Evolutionary conservation across 2,113 vertebrate genomes (phyloP).

Genomic region (Chionomys nivalis): DNA sequence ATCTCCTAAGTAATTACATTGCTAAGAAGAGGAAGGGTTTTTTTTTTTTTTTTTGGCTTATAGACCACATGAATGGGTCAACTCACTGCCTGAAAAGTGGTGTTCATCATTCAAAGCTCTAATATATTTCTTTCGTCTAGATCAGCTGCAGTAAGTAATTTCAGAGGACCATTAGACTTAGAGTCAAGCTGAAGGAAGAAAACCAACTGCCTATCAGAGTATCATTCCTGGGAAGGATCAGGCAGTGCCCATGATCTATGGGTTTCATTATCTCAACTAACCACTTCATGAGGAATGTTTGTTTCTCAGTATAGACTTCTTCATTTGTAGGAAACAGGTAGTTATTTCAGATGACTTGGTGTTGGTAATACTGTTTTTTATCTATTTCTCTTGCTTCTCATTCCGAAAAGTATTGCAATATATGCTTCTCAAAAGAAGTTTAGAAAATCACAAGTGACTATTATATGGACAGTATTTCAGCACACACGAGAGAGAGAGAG

Average conservation of each 20-base stretch:
- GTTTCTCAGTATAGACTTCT: slow-evolving; percentile 8
- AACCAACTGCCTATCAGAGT: not conserved
- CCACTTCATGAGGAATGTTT: not conserved
- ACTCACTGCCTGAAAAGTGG: slow-evolving; percentile 11
- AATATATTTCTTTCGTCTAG: slow-evolving; percentile 44
- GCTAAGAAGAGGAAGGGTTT: slow-evolving; percentile 13
- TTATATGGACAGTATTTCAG: not conserved
- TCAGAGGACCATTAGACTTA: not conserved
- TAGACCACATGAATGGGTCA: slow-evolving; percentile 11
- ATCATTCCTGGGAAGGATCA: not conserved
- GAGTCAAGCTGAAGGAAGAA: not conserved
- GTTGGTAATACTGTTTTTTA: not conserved
- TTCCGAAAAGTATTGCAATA: not conserved
- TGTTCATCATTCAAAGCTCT: slow-evolving; percentile 43
- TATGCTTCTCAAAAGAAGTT: slow-evolving; percentile 4
- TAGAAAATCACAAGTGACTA: slow-evolving; percentile 23
- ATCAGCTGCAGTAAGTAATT: slow-evolving; percentile 38
- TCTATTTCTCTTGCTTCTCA: slow-evolving; percentile 12
- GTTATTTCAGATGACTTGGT: not conserved
- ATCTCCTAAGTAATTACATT: slow-evolving; percentile 36
- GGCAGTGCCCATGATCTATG: not conserved
- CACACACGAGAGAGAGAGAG: not conserved
- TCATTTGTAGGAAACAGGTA: not conserved
- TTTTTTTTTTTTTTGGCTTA: slow-evolving; percentile 51
- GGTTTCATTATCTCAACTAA: slow-evolving; percentile 14